Percentiles rank a stretch among this genome's conserved stretches.
These are phyloP conservation scores for Pao palembangensis DNA, from an alignment of 2,113 vertebrate species.

Conservation along the genomic window DNA sequence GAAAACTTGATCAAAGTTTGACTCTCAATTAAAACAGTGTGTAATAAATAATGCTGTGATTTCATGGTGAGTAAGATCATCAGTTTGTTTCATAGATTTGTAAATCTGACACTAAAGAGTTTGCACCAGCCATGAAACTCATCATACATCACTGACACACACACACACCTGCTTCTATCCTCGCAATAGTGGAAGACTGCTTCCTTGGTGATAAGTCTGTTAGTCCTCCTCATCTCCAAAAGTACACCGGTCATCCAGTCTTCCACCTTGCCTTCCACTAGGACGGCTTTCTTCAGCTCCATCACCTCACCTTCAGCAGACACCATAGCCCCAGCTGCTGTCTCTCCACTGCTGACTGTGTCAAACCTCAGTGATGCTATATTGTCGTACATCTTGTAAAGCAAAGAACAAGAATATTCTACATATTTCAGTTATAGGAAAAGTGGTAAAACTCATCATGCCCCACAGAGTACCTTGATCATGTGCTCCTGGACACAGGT, in stretches of 20 bases:
- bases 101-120: too few relatives aligned
- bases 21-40: too few relatives aligned
- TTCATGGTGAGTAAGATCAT: too few relatives aligned
- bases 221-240: slow-evolving; percentile 87
- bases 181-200: slow-evolving; percentile 89
- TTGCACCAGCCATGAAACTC: too few relatives aligned
- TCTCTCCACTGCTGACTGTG: slow-evolving; percentile 69
- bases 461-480: slow-evolving; percentile 83
- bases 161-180: slow-evolving; percentile 83
- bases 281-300: slow-evolving; percentile 78
- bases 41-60: too few relatives aligned
- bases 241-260: slow-evolving; percentile 92
- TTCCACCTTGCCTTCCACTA: slow-evolving; percentile 87
- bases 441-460: neutral
- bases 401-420: neutral
- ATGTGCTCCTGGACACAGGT: slow-evolving; percentile 94
- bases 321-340: slow-evolving; percentile 85
- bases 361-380: slow-evolving; percentile 84
- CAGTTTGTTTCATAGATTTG: too few relatives aligned
- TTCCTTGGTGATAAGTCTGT: slow-evolving; percentile 90
- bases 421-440: neutral
- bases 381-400: slow-evolving; percentile 94
- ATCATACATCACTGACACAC: too few relatives aligned
- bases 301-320: slow-evolving; percentile 92
- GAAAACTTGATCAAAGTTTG: too few relatives aligned